Evolutionary conservation across 2,888 invertebrate genomes (phyloP).

Genomic region (Cephus nigrinus): DNA sequence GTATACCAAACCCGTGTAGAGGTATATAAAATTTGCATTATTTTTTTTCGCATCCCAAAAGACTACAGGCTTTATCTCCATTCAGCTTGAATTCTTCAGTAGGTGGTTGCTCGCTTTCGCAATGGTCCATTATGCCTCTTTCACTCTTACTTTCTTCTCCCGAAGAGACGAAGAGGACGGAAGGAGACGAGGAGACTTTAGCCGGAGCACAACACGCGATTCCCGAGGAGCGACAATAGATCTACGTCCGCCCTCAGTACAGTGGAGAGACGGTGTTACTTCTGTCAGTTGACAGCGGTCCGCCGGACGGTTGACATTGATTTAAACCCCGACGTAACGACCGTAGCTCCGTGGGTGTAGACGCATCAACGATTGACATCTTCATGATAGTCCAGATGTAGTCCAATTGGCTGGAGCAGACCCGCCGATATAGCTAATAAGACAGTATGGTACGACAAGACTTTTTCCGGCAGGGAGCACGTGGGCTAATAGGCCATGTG

Average conservation of each 20-base stretch:
- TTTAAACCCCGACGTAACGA: conserved; percentile 28
- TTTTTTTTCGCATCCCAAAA: not conserved
- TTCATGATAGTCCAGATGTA: conserved; percentile 35
- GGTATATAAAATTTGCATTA: not conserved
- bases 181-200: conserved; percentile 16
- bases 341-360: conserved; percentile 30
- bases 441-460: conserved; percentile 27
- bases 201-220: conserved; percentile 37
- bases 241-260: conserved; percentile 47
- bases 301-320: conserved; percentile 13
- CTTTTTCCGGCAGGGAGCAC: conserved; percentile 26
- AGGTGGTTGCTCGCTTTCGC: conserved; percentile 2
- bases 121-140: conserved; percentile 4
- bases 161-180: conserved; percentile 13
- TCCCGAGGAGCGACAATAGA: conserved; percentile 46
- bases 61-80: not conserved
- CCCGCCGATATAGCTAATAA: not conserved
- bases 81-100: not conserved
- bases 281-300: conserved; percentile 4
- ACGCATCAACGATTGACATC: conserved; percentile 40
- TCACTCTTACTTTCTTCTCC: conserved; percentile 28
- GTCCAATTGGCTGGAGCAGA: conserved; percentile 10
- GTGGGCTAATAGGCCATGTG: conserved; percentile 39
- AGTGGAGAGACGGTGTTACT: conserved; percentile 2
- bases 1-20: no score